Evolutionary conservation across 1,140 invertebrate species (phyloP).

Genomic region (Halictus rubicundus): DNA sequence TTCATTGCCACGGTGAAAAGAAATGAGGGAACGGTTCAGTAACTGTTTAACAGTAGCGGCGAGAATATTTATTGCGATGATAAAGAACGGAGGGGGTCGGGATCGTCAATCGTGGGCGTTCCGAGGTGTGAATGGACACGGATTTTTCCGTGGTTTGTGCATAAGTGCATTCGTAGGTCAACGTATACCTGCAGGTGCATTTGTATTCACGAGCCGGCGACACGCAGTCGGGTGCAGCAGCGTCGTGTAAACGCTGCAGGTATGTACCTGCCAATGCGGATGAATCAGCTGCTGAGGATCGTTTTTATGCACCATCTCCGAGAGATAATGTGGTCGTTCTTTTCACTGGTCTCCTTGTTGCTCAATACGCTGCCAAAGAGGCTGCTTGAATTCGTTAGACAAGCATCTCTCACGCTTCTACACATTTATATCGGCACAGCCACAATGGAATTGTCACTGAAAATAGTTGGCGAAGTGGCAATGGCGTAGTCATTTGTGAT

Average conservation of each 20-base stretch:
- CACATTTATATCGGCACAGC: no score
- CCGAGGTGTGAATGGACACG: background rate
- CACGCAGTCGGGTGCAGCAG: slow-evolving; percentile 30
- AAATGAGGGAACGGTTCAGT: no score
- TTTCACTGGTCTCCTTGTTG: slow-evolving; percentile 15
- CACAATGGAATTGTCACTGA: background rate
- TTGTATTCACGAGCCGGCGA: slow-evolving; percentile 43
- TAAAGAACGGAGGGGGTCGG: background rate
- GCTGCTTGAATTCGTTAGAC: background rate
- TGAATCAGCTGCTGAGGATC: slow-evolving; percentile 29
- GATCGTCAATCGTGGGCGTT: background rate
- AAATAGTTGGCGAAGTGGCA: background rate
- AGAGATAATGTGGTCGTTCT: slow-evolving; percentile 38
- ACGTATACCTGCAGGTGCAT: slow-evolving; percentile 43
- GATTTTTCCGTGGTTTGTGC: slow-evolving; percentile 6
- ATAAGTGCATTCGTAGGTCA: slow-evolving; percentile 20
- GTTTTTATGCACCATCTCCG: slow-evolving; percentile 41
- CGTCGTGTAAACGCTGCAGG: slow-evolving; percentile 43
- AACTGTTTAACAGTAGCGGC: background rate
- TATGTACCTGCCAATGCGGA: slow-evolving; percentile 46
- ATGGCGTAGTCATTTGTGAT: background rate
- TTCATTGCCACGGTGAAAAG: no score
- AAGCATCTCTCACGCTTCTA: background rate
- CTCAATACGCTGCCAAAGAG: slow-evolving; percentile 21
- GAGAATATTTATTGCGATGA: background rate